These are phyloP conservation scores for Nanorana parkeri DNA, from an alignment of 2,113 vertebrate genomes.

Conservation along the genomic window DNA sequence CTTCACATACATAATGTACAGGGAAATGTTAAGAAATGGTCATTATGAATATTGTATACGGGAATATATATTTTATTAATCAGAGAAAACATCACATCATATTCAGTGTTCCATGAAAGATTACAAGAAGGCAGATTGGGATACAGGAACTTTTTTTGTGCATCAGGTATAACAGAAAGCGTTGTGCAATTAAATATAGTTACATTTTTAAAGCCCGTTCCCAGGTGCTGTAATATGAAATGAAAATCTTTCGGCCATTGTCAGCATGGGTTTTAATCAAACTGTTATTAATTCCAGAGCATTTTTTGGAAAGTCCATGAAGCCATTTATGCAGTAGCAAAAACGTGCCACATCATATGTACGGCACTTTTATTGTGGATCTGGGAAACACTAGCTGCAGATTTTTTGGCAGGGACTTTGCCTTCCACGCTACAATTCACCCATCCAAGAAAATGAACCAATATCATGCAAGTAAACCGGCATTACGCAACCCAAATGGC, in stretches of 20 bases:
- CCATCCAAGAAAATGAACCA: slow-evolving; percentile 36
- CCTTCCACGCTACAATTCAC: slow-evolving; percentile 33
- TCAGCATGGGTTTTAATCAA: slow-evolving; percentile 49
- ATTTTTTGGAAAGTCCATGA: slow-evolving; percentile 32
- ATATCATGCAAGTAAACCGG: slow-evolving; percentile 35
- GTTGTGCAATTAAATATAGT: not conserved
- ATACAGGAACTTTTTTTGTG: too few species aligned
- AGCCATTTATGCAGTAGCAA: slow-evolving; percentile 19
- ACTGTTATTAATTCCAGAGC: slow-evolving; percentile 33
- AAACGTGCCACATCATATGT: slow-evolving; percentile 41
- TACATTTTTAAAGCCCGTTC: not conserved
- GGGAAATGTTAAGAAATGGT: not conserved
- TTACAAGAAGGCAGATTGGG: not conserved
- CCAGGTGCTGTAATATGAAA: not conserved
- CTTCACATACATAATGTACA: not conserved
- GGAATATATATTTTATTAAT: not conserved
- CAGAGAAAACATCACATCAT: not conserved
- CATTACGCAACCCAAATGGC: not conserved
- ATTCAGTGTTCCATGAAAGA: not conserved
- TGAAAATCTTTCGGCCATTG: not conserved
- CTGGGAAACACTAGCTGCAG: slow-evolving; percentile 33
- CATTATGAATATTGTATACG: slow-evolving; percentile 5
- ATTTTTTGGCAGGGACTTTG: slow-evolving; percentile 40
- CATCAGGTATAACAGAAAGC: too few species aligned
- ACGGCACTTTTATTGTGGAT: slow-evolving; percentile 27